Evolutionary conservation across 2,888 invertebrate species (phyloP), one percentile per base, ranked within the genome.

Genomic region (Quadroppia sp.): DNA sequence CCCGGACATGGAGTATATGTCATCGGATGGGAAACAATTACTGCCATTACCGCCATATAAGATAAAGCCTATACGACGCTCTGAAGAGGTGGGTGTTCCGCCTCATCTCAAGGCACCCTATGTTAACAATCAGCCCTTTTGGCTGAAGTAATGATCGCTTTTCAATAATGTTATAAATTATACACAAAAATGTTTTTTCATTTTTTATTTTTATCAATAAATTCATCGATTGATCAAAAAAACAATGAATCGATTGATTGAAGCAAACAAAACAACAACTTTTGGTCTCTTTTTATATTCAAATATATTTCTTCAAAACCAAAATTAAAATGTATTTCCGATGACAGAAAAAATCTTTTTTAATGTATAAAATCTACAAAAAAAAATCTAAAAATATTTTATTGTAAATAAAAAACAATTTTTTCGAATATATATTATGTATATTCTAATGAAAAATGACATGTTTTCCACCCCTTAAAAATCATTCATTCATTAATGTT

Each of bases 71-170:
- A 74, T 74, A 36, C n/a, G 74, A 42, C 50, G 74, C 6, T 74
- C 74, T 15, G 74, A 74, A 48, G 74, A 74, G 28, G 74, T 74
- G 0, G 74, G 74, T 9, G 74, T 74, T 15, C 74, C 74, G 20
- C 71, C 74, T 20, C 74, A 74, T 56, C 56, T 74, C 3, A 70
- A 71, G 15, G 74, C 74, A 2, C 74, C 74, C 20, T 74, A 74
- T 71, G 36, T 53, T 59, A 71, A 74, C 61, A 53, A 50, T 45
- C 71, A 70, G 71, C 74, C 74, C 32, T 74, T 74, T 61, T 74
- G 74, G 74, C 48, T 74, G 0, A 74, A 74, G 42, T 74, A 71
- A 71, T 53, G 40, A 1, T 53, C 13, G 15, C 20, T 4, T 30
- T 25, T 25, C 36, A 36, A 36, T 9, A 36, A 36, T 36, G 36